Conservation (phyloP, 2,888 invertebrate species). For the Drosophila kambysellisi region DNA sequence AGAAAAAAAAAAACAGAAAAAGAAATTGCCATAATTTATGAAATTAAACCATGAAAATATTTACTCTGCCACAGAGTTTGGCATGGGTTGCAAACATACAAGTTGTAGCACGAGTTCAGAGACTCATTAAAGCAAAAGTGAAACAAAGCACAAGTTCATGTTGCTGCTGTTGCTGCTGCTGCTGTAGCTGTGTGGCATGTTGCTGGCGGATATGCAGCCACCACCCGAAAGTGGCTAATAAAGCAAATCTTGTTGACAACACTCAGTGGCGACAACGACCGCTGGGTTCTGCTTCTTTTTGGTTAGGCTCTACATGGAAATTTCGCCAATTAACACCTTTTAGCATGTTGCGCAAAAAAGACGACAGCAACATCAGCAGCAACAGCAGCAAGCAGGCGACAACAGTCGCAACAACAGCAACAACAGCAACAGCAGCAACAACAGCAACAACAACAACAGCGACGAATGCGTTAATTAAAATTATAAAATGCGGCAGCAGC, state of each 20-base stretch:
- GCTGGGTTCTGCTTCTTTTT: constrained; percentile 56
- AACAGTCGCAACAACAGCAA: constrained; percentile 47
- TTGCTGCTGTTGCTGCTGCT: constrained; percentile 41
- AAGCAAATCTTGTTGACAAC: constrained; percentile 85
- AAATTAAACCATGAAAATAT: constrained; percentile 81
- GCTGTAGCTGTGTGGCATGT: constrained; percentile 60
- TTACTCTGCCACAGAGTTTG: constrained; percentile 51
- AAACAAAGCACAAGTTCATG: constrained; percentile 52
- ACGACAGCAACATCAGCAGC: constrained; percentile 55
- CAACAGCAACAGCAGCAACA: too few species aligned
- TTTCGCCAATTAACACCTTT: constrained; percentile 84
- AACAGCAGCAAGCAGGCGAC: constrained; percentile 48
- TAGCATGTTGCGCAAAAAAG: constrained; percentile 81
- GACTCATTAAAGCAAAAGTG: constrained; percentile 68
- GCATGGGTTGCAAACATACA: constrained; percentile 11
- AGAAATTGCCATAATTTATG: constrained; percentile 75
- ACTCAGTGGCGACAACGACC: constrained; percentile 66
- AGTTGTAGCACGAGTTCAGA: constrained; percentile 38
- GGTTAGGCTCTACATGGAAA: constrained; percentile 82
- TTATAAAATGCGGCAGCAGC: constrained; percentile 64
- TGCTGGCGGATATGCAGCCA: constrained; percentile 68
- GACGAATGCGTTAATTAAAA: constrained; percentile 73
- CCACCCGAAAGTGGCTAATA: constrained; percentile 85
- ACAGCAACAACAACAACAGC: constrained; percentile 39
- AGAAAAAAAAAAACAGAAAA: constrained; percentile 49